phyloP scores from a whole-genome alignment of 2,888 invertebrate species.

The Punctoribates punctum region DNA sequence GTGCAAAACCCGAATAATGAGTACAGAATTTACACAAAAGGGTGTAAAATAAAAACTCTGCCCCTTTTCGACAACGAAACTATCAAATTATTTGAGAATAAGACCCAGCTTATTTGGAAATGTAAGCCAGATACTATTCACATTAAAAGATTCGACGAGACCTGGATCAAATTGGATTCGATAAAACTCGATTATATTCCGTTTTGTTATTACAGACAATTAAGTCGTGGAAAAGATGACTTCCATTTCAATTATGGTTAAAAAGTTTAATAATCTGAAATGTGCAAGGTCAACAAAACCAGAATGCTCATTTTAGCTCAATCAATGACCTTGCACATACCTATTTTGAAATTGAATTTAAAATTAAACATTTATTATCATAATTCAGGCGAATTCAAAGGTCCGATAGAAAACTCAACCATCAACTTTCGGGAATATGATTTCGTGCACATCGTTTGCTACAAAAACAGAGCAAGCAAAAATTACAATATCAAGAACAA shows the following conservation, averaged over 20 bases:
- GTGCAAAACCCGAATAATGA: too few relatives aligned
- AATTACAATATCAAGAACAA: not conserved
- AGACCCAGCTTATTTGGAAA: not conserved
- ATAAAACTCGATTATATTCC: not conserved
- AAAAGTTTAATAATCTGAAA: not conserved
- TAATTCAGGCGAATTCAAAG: not conserved
- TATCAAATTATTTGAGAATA: not conserved
- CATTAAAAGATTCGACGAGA: not conserved
- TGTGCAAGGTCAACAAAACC: too few relatives aligned
- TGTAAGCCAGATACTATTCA: too few relatives aligned
- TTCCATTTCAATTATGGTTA: not conserved
- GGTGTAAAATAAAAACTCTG: not conserved
- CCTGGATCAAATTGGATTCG: not conserved
- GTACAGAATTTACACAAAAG: not conserved
- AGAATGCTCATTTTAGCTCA: too few relatives aligned
- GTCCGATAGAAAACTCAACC: not conserved
- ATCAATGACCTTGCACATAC: too few relatives aligned
- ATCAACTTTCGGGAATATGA: not conserved
- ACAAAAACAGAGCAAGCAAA: not conserved
- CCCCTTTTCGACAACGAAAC: not conserved
- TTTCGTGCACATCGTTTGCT: not conserved
- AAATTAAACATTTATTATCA: not conserved
- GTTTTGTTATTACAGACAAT: not conserved
- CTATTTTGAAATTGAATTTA: too few relatives aligned
- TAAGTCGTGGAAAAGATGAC: not conserved